Conservation (phyloP, 2,888 invertebrate species). For the Cryptosula pallasiana region DNA sequence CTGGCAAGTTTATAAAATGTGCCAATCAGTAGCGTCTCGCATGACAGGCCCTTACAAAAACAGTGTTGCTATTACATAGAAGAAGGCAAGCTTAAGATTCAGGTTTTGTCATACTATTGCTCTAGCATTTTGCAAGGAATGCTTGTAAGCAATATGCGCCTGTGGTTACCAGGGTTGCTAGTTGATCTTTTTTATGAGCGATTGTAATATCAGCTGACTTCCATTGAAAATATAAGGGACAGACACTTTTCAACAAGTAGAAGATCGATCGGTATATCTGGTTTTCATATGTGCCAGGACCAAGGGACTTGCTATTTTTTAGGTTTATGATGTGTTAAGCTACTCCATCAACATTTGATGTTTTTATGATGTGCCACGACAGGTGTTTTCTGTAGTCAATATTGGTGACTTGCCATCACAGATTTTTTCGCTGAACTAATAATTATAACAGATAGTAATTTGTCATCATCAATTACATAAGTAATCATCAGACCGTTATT, state of each 20-base stretch:
- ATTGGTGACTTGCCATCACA: not conserved
- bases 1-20: not conserved
- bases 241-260: no score
- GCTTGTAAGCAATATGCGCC: not conserved
- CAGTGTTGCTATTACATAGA: not conserved
- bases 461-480: no score
- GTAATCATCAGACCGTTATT: no score
- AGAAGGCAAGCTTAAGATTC: not conserved
- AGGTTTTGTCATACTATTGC: not conserved
- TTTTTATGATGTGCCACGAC: no score
- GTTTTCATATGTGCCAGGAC: no score
- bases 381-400: no score
- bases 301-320: not conserved
- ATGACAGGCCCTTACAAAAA: not conserved
- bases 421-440: no score
- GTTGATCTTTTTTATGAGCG: not conserved
- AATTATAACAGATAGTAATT: no score
- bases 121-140: not conserved
- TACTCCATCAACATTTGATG: no score
- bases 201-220: not conserved
- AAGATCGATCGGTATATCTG: no score
- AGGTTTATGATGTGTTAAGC: not conserved
- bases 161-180: not conserved
- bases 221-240: no score
- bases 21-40: no score